phyloP scores from a whole-genome alignment of 2,113 vertebrate genomes.

The Ctenodactylus gundi region DNA sequence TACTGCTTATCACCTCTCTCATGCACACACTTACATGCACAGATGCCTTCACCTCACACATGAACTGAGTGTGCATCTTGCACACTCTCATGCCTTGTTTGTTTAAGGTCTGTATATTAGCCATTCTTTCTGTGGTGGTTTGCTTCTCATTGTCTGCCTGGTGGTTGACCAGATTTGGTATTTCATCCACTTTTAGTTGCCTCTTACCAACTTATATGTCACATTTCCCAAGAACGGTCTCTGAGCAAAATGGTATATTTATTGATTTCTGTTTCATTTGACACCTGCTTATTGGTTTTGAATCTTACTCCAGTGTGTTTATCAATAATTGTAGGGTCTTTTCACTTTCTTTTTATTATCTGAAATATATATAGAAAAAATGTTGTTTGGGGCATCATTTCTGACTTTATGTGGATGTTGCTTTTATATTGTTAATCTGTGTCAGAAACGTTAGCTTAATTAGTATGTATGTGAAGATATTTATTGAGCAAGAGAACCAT shows the following conservation, averaged over 20 bases:
- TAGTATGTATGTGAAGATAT: conserved; percentile 35
- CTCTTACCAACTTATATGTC: neutral
- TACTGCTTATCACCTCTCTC: neutral
- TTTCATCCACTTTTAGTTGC: neutral
- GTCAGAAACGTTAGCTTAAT: conserved; percentile 48
- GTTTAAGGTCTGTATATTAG: neutral
- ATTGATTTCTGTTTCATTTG: conserved; percentile 40
- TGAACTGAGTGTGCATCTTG: conserved; percentile 14
- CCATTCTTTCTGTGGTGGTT: neutral
- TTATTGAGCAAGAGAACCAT: conserved; percentile 31
- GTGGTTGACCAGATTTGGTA: neutral
- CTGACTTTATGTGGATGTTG: conserved; percentile 12
- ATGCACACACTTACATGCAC: no score
- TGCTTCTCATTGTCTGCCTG: neutral
- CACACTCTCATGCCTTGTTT: neutral
- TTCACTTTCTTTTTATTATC: conserved; percentile 22
- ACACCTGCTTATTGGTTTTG: conserved; percentile 23
- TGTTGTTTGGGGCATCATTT: neutral
- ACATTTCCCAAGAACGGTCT: conserved; percentile 5
- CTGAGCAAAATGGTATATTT: neutral
- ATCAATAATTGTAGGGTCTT: neutral
- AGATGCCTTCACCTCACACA: conserved; percentile 44
- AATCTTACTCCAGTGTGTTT: conserved; percentile 17
- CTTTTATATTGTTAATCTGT: neutral
- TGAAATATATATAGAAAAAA: conserved; percentile 20